Evolutionary conservation across 2,797 vertebrate species (phyloP), one percentile per base, ranked within the genome.

Genomic region (Ciconia nigra): DNA sequence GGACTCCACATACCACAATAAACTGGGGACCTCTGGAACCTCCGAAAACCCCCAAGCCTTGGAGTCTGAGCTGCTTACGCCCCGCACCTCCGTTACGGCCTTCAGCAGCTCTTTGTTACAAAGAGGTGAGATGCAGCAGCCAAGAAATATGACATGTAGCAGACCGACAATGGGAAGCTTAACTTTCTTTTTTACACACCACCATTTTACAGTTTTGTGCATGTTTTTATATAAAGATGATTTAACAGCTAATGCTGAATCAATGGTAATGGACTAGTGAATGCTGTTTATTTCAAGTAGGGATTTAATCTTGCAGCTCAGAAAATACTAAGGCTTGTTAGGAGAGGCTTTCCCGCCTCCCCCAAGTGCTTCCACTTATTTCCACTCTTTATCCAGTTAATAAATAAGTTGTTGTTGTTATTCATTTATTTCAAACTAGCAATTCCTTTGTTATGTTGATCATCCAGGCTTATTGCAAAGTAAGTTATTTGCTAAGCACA

Each of bases 21-120:
- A 99, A 99, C 98, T 99, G 99, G 99, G 99, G 99, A 58, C 99
- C 99, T 0, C 98, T 99, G 96, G 99, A 99, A 77, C 99, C 99
- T 35, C 99, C 99, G 0, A 99, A 99, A 98, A 99, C 99, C 15
- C 99, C 99, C 81, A 99, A 99, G 96, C 99, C 99, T 10, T 99
- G 99, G 99, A 99, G 99, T 78, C 98, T 99, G 97, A 99, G 99
- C 98, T 99, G 99, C 97, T 98, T 99, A 87, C 98, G 99, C 55
- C 99, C 99, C 0, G 99, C 99, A 1, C 99, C 99, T 7, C 99
- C 99, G 0, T 98, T 99, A 11, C 98, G 99, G 73, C 99, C 99
- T 59, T 99, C 99, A 2, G 99, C 99, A 11, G 99, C 99, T 13
- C 99, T 99, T 57, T 99, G 99, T 98, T 99, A 99, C 86, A 99